Percentiles rank a stretch among this genome's conserved stretches.
Conservation (phyloP, 2,888 invertebrate genomes). For the Dolichomitus sp. region DNA sequence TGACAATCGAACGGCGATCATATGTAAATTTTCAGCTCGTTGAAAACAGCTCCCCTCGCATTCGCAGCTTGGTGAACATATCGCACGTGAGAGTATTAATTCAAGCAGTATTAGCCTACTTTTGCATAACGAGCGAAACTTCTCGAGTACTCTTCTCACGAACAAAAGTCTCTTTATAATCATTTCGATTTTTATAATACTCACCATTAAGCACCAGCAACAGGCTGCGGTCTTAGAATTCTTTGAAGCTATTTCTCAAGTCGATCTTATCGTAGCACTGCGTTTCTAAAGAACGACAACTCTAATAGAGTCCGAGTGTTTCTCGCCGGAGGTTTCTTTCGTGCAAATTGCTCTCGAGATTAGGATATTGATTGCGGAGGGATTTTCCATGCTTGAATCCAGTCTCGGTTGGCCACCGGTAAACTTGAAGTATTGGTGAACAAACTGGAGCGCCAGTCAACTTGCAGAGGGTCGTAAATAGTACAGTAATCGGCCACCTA, state of each 20-base stretch:
- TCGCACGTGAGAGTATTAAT: constrained; percentile 67
- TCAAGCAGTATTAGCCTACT: constrained; percentile 68
- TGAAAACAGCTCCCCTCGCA: constrained; percentile 16
- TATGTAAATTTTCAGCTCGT: constrained; percentile 47
- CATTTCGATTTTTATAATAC: neutral
- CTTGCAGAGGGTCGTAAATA: neutral
- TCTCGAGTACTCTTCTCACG: constrained; percentile 5
- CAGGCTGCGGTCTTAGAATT: constrained; percentile 21
- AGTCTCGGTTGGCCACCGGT: neutral
- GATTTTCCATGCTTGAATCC: constrained; percentile 23
- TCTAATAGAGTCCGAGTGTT: constrained; percentile 3
- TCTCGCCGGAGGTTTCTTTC: constrained; percentile 22
- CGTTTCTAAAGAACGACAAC: constrained; percentile 19
- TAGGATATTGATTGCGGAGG: constrained; percentile 22
- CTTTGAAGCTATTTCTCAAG: constrained; percentile 36
- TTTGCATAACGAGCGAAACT: constrained; percentile 55
- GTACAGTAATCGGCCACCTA: constrained; percentile 1
- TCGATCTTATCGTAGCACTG: constrained; percentile 34
- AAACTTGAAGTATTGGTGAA: neutral
- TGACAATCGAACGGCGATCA: constrained; percentile 41
- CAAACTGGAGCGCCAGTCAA: neutral
- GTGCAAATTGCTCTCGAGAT: constrained; percentile 26
- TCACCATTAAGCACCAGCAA: neutral
- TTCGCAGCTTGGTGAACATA: constrained; percentile 14
- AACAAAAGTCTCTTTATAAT: constrained; percentile 46